Conservation (phyloP, 2,113 vertebrate species). For the Antechinus stuartii region DNA sequence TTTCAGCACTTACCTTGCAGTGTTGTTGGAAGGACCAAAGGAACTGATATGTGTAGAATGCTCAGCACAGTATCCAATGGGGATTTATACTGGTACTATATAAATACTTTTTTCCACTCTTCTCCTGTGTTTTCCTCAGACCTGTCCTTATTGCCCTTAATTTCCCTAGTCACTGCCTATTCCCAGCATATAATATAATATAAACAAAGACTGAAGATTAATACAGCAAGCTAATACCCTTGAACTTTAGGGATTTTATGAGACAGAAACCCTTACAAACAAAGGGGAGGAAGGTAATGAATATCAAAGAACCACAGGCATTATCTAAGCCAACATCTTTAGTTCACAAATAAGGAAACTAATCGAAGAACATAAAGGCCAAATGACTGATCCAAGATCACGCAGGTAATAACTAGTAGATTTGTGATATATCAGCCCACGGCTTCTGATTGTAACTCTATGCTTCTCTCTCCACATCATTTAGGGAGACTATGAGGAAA, state of each 20-base stretch:
- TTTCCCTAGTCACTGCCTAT: neutral
- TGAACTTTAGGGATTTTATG: neutral
- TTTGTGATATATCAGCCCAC: neutral
- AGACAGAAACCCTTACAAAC: neutral
- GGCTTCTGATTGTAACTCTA: neutral
- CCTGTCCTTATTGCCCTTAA: neutral
- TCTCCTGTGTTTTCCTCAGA: neutral
- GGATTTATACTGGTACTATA: neutral
- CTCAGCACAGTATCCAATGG: neutral
- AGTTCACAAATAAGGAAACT: neutral
- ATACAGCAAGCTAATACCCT: neutral
- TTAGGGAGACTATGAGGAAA: neutral
- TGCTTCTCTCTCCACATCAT: neutral
- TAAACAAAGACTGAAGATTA: neutral
- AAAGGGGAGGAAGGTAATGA: neutral
- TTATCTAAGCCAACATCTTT: neutral
- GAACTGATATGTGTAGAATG: neutral
- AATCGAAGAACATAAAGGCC: neutral
- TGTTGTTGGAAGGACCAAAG: neutral
- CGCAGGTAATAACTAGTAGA: neutral
- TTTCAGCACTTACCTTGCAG: neutral
- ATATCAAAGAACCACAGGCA: neutral
- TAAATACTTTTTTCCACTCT: neutral
- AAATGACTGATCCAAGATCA: neutral
- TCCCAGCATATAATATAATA: neutral